Evolutionary conservation across 1,140 invertebrate species (phyloP).

Genomic region (Penaeus vannamei): DNA sequence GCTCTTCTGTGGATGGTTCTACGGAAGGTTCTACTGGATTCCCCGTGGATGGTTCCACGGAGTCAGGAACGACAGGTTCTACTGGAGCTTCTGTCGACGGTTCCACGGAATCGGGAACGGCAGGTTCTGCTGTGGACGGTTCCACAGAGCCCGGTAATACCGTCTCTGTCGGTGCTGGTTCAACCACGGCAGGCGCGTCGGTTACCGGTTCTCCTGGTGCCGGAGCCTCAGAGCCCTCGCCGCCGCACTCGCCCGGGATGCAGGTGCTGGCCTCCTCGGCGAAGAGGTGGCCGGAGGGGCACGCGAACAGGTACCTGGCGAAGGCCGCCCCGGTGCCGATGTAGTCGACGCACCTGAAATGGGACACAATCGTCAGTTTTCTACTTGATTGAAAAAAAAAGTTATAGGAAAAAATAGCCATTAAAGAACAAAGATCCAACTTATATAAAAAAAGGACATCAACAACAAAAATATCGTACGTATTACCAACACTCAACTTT

Average conservation of each 20-base stretch:
- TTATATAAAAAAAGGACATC: no score
- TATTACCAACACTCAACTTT: no score
- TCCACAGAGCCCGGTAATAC: background rate
- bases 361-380: background rate
- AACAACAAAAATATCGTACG: no score
- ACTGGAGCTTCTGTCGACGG: no score
- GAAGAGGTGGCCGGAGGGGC: background rate
- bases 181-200: background rate
- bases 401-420: background rate
- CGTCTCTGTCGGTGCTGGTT: background rate
- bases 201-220: background rate
- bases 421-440: background rate
- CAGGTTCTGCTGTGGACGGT: no score
- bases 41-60: no score
- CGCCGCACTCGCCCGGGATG: background rate
- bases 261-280: background rate
- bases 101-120: no score
- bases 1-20: no score
- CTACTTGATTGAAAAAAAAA: background rate
- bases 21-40: no score
- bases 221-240: background rate
- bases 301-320: slow-evolving; percentile 35
- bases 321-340: background rate
- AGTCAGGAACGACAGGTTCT: no score
- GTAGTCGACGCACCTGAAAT: slow-evolving; percentile 45